Evolutionary conservation across 1,140 invertebrate species (phyloP).

Genomic region (Drosophila sp.): DNA sequence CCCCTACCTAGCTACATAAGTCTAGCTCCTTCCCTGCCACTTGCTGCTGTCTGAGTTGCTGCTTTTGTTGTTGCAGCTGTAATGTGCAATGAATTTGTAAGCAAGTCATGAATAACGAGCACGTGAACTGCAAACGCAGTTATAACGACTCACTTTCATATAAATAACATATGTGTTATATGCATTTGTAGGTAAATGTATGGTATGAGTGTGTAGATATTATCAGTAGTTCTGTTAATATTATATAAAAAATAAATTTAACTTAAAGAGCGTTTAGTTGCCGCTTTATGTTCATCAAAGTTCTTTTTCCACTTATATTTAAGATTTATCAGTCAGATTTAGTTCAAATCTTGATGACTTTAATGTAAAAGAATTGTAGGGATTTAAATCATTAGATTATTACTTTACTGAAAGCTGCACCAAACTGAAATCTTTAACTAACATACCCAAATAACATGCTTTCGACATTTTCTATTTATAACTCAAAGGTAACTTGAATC

Average conservation of each 20-base stretch:
- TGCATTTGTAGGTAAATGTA: neutral
- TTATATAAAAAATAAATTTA: neutral
- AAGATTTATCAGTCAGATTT: too few relatives aligned
- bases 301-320: too few relatives aligned
- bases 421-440: too few relatives aligned
- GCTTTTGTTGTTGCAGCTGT: slow-evolving; percentile 39
- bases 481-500: too few relatives aligned
- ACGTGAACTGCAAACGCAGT: slow-evolving; percentile 10
- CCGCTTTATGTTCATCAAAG: too few relatives aligned
- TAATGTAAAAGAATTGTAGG: too few relatives aligned
- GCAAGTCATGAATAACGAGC: slow-evolving; percentile 49
- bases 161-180: too few relatives aligned
- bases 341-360: too few relatives aligned
- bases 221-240: neutral
- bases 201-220: neutral
- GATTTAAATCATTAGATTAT: too few relatives aligned
- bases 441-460: too few relatives aligned
- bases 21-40: neutral
- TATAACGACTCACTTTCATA: neutral
- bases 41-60: slow-evolving; percentile 18
- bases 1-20: neutral
- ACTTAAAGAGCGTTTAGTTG: neutral
- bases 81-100: slow-evolving; percentile 67
- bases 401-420: too few relatives aligned
- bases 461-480: too few relatives aligned